Evolutionary conservation across 1,140 invertebrate genomes (phyloP), one percentile per base, ranked within the genome.

Genomic region (Drosophila lacteicornis): DNA sequence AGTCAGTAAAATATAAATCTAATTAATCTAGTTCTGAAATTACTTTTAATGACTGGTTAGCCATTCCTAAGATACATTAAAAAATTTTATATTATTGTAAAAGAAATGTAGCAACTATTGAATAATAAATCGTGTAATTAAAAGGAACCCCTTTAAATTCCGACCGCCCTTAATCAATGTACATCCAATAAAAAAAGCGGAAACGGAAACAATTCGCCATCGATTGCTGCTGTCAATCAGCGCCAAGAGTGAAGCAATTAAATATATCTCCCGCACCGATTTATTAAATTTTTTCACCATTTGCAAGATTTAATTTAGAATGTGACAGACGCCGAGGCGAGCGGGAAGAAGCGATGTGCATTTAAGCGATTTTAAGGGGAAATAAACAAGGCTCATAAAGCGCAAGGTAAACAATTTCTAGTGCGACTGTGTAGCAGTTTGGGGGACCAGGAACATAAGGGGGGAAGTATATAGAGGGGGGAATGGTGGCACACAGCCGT

Each of bases 381-480:
- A 84, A 84, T 70, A 88, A 88, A 84, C 66, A 62, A 69, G 59
- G 74, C 78, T 68, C 76, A 80, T 87, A 88, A 87, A 80, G 80
- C 83, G 77, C 71, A 84, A 80, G 66, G 70, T 80, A 87, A 87
- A 88, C 84, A 87, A 43, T 62, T 82, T 90, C 77, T 78, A 71
- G 71, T 78, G 50, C 49, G 78, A 71, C 43, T 47, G 27, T 60
- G 53, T 17, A 61, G 47, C 46, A 61, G 47, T 17, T 27, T 17
- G 51, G 22, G 51, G 6, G 12, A 58, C 4, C 4, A 17, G 36
- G 40, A 15, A 47, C 27, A 70, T 42, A 55, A 58, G 45, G 27
- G 27, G 27, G 15, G 36, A 3, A 27, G 25, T 38, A 15, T 19
- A 22, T 42, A n/a, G 22, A 4, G n/a, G 36, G 42, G 33, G 11